Percentiles rank a stretch among this genome's conserved stretches.
Conservation (phyloP, 2,888 invertebrate genomes). For the Lordiphosa andalusiaca region DNA sequence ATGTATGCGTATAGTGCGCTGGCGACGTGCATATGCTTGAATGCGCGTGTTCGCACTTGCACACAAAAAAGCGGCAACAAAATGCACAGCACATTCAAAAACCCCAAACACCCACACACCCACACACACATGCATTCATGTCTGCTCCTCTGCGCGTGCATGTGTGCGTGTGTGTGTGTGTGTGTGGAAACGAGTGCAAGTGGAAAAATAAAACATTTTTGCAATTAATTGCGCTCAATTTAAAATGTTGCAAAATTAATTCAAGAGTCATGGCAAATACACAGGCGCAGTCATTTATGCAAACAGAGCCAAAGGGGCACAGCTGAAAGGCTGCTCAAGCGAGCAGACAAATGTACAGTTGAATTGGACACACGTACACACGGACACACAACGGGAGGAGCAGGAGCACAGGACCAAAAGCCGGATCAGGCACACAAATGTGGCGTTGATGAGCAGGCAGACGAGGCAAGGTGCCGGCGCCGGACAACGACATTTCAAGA, state of each 20-base stretch:
- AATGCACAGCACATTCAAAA: slow-evolving; percentile 64
- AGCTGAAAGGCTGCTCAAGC: slow-evolving; percentile 59
- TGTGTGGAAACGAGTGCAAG: slow-evolving; percentile 65
- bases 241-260: slow-evolving; percentile 80
- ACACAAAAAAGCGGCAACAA: slow-evolving; percentile 57
- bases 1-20: slow-evolving; percentile 23
- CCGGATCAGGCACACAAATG: slow-evolving; percentile 48
- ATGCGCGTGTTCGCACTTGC: slow-evolving; percentile 76
- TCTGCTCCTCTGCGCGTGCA: slow-evolving; percentile 21
- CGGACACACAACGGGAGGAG: slow-evolving; percentile 23
- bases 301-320: slow-evolving; percentile 47
- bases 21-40: slow-evolving; percentile 69
- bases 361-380: slow-evolving; percentile 49
- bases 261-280: slow-evolving; percentile 77
- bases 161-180: slow-evolving; percentile 24
- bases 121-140: slow-evolving; percentile 12
- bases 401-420: slow-evolving; percentile 9
- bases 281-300: slow-evolving; percentile 72
- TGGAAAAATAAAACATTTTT: slow-evolving; percentile 76
- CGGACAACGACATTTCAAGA: slow-evolving; percentile 35
- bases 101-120: slow-evolving; percentile 37
- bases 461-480: slow-evolving; percentile 32
- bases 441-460: slow-evolving; percentile 66
- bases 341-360: slow-evolving; percentile 61
- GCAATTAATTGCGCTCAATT: slow-evolving; percentile 79